Percentiles rank a stretch among this genome's conserved stretches.
Conservation (phyloP, 2,888 invertebrate genomes). For the Yponomeuta sedellus region DNA sequence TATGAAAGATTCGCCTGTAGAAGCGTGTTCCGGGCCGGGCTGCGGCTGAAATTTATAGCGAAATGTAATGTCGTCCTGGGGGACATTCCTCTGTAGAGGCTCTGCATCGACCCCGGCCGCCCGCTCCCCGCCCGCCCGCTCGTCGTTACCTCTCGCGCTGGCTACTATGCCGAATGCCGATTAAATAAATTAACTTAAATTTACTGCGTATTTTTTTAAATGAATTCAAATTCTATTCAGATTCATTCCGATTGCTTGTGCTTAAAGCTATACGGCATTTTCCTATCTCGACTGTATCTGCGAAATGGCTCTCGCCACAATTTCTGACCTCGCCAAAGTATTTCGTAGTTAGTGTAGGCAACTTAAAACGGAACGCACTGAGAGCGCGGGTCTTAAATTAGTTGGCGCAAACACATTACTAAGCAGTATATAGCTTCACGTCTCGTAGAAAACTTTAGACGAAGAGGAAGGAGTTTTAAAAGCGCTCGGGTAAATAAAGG, state of each 20-base stretch:
- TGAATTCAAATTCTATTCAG: neutral
- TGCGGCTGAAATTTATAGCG: slow-evolving; percentile 54
- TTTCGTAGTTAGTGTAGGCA: neutral
- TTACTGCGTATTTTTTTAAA: neutral
- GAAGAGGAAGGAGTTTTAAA: slow-evolving; percentile 17
- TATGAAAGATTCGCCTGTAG: slow-evolving; percentile 50
- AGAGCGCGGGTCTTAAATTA: slow-evolving; percentile 11
- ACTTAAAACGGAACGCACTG: slow-evolving; percentile 11
- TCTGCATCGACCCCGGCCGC: neutral
- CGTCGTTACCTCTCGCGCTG: slow-evolving; percentile 11
- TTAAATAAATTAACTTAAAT: slow-evolving; percentile 35
- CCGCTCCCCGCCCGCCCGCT: neutral
- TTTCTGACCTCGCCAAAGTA: slow-evolving; percentile 1
- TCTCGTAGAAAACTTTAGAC: slow-evolving; percentile 11
- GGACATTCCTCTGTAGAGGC: slow-evolving; percentile 34
- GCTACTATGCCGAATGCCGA: slow-evolving; percentile 23
- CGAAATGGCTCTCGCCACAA: neutral
- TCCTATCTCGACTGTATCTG: neutral
- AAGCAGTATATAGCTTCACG: slow-evolving; percentile 13
- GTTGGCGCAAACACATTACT: slow-evolving; percentile 15
- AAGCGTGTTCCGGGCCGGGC: slow-evolving; percentile 44
- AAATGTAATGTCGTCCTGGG: slow-evolving; percentile 51
- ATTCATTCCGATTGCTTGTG: neutral
- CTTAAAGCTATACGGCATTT: neutral
- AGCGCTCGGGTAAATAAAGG: slow-evolving; percentile 18